phyloP scores from a whole-genome alignment of 2,797 vertebrate genomes.

The Amniataba percoides region DNA sequence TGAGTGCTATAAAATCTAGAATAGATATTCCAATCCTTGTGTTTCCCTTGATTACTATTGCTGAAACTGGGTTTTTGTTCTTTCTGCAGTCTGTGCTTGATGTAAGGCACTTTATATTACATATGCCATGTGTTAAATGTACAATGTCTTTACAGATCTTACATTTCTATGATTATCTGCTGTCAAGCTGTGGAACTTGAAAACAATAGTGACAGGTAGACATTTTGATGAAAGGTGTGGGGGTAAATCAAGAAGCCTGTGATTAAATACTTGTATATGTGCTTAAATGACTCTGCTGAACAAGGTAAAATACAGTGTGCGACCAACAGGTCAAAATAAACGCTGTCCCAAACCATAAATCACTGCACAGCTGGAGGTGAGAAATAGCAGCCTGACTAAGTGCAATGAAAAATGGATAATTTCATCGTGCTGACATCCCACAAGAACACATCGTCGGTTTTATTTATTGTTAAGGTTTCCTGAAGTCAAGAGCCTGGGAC shows the following conservation, averaged over 20 bases:
- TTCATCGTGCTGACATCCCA: slow-evolving; percentile 34
- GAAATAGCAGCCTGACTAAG: slow-evolving; percentile 45
- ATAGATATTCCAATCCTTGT: neutral
- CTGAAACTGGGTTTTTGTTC: neutral
- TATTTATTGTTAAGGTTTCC: slow-evolving; percentile 40
- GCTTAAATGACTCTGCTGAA: slow-evolving; percentile 36
- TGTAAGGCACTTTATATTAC: neutral
- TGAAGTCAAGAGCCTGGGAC: slow-evolving; percentile 22
- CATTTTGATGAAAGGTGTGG: neutral
- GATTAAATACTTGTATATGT: slow-evolving; percentile 46
- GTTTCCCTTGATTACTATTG: neutral
- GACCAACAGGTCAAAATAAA: slow-evolving; percentile 36
- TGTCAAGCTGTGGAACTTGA: neutral
- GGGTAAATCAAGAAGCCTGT: slow-evolving; percentile 21
- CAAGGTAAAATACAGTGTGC: slow-evolving; percentile 29
- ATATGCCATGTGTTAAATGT: neutral
- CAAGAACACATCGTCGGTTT: slow-evolving; percentile 30
- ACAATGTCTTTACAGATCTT: neutral
- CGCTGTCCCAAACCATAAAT: slow-evolving; percentile 31
- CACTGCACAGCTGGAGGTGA: slow-evolving; percentile 54
- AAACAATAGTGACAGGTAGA: slow-evolving; percentile 4
- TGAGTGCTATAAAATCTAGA: neutral
- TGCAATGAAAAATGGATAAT: slow-evolving; percentile 50
- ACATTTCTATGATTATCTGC: neutral
- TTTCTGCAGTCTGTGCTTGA: too few relatives aligned